Evolutionary conservation across 2,888 invertebrate genomes (phyloP), one percentile per base, ranked within the genome.

Genomic region (Drosophila glabriapex): DNA sequence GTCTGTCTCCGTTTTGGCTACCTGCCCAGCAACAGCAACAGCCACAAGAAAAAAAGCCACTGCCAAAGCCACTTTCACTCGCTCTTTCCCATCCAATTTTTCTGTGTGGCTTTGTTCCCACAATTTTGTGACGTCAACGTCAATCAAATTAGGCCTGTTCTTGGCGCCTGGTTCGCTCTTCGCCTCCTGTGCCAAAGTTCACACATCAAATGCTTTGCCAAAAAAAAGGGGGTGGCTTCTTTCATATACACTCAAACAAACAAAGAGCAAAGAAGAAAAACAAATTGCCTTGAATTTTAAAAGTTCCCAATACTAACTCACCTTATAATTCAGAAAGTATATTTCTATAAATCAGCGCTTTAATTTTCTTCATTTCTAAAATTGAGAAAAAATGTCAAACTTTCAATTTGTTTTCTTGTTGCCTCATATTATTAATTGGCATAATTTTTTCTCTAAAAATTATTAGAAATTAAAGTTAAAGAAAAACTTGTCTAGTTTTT

Each of bases 101-200:
- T 52, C 41, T 49, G 14, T 52, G 29, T 16, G 33, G 61, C 35
- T 41, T 31, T 63, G 61, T 85, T 85, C 85, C 85, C 85, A 85
- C 85, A 85, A 85, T 73, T 85, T 80, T 73, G 62, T 80, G 83
- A 81, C 73, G 77, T 79, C 72, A 78, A 75, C 82, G 87, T 87
- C 87, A 87, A 87, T 88, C 87, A 88, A 83, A 85, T 84, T 89
- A 85, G 76, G 66, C 75, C 72, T 55, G 66, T 31, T 73, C 63
- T 70, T 64, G 77, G 76, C 60, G 14, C 73, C 54, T 19, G 35
- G 9, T 35, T 37, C 25, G 35, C 35, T 53, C 14, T 22, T 55
- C 31, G 62, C 59, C 64, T 7, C 37, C 62, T 61, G 43, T 75
- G 68, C 78, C 52, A 82, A 82, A 83, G 85, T 91, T 91, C 85